phyloP scores from a whole-genome alignment of 2,888 invertebrate species.

The Sturmia bella region DNA sequence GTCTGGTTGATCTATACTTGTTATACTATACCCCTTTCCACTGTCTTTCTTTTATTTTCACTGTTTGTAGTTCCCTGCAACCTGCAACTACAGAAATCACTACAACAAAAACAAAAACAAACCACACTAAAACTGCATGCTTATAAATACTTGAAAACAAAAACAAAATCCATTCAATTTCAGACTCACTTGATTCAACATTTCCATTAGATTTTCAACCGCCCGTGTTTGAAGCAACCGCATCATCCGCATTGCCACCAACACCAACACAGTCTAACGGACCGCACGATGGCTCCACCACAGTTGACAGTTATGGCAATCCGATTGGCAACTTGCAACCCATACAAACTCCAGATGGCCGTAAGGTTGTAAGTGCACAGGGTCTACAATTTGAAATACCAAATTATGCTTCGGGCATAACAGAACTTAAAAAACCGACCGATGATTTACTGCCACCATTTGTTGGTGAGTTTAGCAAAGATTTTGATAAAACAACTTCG shows the following conservation, averaged over 20 bases:
- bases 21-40: neutral
- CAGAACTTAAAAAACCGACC: constrained; percentile 79
- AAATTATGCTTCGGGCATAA: constrained; percentile 81
- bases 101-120: constrained; percentile 20
- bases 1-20: neutral
- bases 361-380: constrained; percentile 79
- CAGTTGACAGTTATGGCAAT: constrained; percentile 81
- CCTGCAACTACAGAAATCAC: constrained; percentile 38
- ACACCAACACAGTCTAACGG: neutral
- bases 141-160: constrained; percentile 47
- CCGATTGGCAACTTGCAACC: constrained; percentile 78
- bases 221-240: constrained; percentile 70
- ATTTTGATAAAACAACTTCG: constrained; percentile 51
- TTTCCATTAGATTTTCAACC: constrained; percentile 80
- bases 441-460: constrained; percentile 81
- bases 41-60: constrained; percentile 8
- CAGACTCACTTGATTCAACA: constrained; percentile 80
- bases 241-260: neutral
- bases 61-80: constrained; percentile 31
- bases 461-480: constrained; percentile 79
- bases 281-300: constrained; percentile 3
- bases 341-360: constrained; percentile 80
- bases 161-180: constrained; percentile 73
- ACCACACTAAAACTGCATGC: constrained; percentile 46
- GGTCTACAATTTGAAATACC: constrained; percentile 81